Evolutionary conservation across 2,888 invertebrate species (phyloP), one percentile per base, ranked within the genome.

Genomic region (Noctua janthina): DNA sequence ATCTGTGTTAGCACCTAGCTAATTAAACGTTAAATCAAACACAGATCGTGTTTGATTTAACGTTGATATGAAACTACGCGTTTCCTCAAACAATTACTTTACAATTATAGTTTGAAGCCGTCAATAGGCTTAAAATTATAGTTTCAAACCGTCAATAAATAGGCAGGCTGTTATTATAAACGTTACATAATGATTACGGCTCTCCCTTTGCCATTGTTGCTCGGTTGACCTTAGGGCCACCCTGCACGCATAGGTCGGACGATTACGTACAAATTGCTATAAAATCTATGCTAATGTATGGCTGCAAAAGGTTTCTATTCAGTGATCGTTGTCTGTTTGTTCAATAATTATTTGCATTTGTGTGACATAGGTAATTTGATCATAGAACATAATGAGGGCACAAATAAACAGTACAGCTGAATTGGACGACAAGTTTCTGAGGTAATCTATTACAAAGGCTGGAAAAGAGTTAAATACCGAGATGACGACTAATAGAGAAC

Each of bases 201-300:
- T 72, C 78, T 75, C 72, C 72, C 78, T 76, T n/a, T n/a, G 8
- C 49, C 39, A 82, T 70, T 78, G 82, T 82, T 73, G 29, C 17
- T 68, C 43, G 13, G 17, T 39, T 70, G 78, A 85, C 82, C 78
- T 84, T 66, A 74, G 73, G 20, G 49, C 35, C 73, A 67, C 46
- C 68, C 46, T 35, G 78, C 84, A 84, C 73, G 78, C 79, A 82
- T 23, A 66, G 71, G 20, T 67, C 35, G 35, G 1, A 6, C 39
- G 54, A 81, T 84, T 76, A 74, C 59, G 20, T 59, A 51, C 54
- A 67, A 77, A 71, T 85, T 77, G 43, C 67, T 51, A 49, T 64
- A 56, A 49, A 75, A 74, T 72, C 62, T 79, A 67, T 79, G 62
- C 35, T 84, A 84, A 80, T 75, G n/a, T 51, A 29, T 35, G 43